Base-by-base conservation (phyloP, 2,888 invertebrate genomes). In the Drosophila meridionalis region DNA sequence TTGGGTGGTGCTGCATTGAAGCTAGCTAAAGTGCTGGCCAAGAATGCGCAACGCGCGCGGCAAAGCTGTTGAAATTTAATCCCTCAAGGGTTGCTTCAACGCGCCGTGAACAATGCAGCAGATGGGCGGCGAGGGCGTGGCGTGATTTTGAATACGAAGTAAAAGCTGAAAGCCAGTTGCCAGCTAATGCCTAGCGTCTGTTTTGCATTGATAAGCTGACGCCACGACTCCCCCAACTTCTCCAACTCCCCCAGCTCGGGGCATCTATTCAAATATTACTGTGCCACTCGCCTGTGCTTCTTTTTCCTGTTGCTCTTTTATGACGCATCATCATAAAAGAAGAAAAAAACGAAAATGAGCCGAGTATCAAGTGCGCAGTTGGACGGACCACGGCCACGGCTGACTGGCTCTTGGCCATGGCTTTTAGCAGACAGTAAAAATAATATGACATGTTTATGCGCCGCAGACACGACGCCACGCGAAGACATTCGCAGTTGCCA, bases 41-140 rank as follows among this genome's bases (percentile, higher is more conserved):
- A 87, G 85, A 89, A 89, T 87, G 85, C 84, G 86, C 84, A 87
- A 72, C 75, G 83, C 73, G 80, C 73, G 79, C 73, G 59, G 75
- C 67, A 79, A 78, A 84, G 82, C 84, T 87, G 90, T 81, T 88
- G 86, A 90, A 88, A 88, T 88, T 82, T 90, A 88, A 88, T 90
- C 88, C 90, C 86, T 88, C 83, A 89, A 88, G 90, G 90, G 87
- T 88, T 83, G 88, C 87, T 84, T 88, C 89, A 86, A 86, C 89
- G 89, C 85, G 83, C 69, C 62, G 26, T 65, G 71, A 69, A 83
- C 83, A 87, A 83, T 83, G 61, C 60, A 48, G 53, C 62, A 50
- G 12, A 9, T n/a, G 45, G 34, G 45, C 20, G 47, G 12, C 11
- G 32, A 26, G 53, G 60, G 48, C 45, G 68, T 63, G 55, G 55